Conservation (phyloP, 2,113 vertebrate genomes). For the Origma solitaria region DNA sequence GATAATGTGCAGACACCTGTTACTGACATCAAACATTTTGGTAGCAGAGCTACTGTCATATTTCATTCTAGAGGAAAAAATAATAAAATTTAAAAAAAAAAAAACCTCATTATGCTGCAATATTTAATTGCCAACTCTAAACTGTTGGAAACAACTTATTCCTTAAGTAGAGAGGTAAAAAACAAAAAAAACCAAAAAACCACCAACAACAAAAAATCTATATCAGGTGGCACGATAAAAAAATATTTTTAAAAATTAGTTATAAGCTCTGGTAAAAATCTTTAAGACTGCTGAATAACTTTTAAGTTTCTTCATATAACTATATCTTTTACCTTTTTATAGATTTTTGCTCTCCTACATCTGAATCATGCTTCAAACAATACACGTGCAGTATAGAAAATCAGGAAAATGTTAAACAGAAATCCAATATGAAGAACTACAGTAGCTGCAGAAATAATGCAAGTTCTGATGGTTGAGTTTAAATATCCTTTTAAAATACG, state of each 20-base stretch:
- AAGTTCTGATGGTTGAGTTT: not conserved
- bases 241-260: not conserved
- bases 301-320: not conserved
- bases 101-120: fast-evolving
- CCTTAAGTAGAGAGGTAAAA: not conserved
- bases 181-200: no score
- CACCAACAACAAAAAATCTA: no score
- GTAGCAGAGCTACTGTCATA: not conserved
- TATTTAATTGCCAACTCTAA: not conserved
- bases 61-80: not conserved
- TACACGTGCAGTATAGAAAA: not conserved
- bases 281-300: not conserved
- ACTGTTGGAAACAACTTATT: not conserved
- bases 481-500: not conserved
- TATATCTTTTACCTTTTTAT: not conserved
- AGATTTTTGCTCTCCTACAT: not conserved
- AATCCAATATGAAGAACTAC: not conserved
- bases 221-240: not conserved
- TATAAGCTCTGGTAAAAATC: not conserved
- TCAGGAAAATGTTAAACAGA: not conserved
- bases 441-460: not conserved
- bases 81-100: no score
- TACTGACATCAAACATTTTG: not conserved
- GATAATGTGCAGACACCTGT: not conserved
- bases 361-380: not conserved